Percentiles rank a stretch among this genome's conserved stretches.
Conservation (phyloP, 2,797 vertebrate genomes). For the Selene dorsalis region DNA sequence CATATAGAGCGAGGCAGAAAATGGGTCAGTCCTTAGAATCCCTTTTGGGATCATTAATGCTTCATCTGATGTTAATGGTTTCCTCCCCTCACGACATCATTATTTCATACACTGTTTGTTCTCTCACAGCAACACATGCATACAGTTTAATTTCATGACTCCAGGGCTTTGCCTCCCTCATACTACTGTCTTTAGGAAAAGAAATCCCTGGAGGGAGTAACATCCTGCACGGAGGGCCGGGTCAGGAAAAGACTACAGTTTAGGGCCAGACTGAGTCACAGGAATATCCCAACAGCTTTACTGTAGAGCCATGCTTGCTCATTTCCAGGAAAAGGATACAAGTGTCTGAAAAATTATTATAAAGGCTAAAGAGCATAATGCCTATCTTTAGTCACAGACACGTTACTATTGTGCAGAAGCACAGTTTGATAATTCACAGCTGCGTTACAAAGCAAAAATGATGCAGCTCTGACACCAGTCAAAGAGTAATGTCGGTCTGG, state of each 20-base stretch:
- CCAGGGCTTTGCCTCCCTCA: slow-evolving; percentile 1
- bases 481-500: neutral
- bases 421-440: neutral
- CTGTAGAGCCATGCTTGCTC: slow-evolving; percentile 11
- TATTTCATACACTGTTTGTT: slow-evolving; percentile 6
- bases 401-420: neutral
- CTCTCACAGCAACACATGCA: neutral
- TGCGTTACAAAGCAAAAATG: neutral
- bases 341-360: slow-evolving; percentile 3
- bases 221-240: slow-evolving; percentile 63
- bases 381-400: neutral
- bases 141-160: slow-evolving; percentile 15
- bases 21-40: neutral
- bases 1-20: slow-evolving; percentile 1
- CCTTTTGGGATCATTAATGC: neutral
- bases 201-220: slow-evolving; percentile 59
- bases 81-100: slow-evolving; percentile 20
- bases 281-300: slow-evolving; percentile 45
- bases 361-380: neutral
- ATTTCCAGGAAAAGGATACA: slow-evolving; percentile 49
- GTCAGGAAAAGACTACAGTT: slow-evolving; percentile 58
- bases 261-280: slow-evolving; percentile 61
- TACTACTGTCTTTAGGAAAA: slow-evolving; percentile 56
- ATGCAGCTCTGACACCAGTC: neutral
- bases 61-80: slow-evolving; percentile 4